Percentiles rank a stretch among this genome's conserved stretches.
phyloP scores from a whole-genome alignment of 2,113 vertebrate species.

The Myodes glareolus region DNA sequence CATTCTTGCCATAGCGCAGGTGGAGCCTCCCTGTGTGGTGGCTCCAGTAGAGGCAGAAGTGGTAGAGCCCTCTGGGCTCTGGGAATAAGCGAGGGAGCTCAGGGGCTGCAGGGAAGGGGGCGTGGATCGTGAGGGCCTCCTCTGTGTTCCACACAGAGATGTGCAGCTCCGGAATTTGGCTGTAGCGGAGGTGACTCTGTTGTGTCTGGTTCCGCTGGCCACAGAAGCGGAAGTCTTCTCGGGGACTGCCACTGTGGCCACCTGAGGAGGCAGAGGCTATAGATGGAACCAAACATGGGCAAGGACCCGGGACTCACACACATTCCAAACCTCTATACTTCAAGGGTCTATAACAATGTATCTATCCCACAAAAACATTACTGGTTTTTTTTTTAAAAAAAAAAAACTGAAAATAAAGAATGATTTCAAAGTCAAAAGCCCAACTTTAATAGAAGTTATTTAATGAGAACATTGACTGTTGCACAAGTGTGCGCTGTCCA shows the following conservation, averaged over 20 bases:
- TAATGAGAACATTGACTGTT: not conserved
- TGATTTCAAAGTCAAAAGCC: conserved; percentile 1
- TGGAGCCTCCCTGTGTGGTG: conserved; percentile 34
- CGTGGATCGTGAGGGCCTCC: conserved; percentile 46
- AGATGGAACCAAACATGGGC: not conserved
- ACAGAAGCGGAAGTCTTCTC: conserved; percentile 85
- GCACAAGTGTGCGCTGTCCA: not conserved
- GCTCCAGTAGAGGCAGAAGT: conserved; percentile 87
- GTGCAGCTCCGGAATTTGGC: fast-evolving
- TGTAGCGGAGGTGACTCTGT: conserved; percentile 68
- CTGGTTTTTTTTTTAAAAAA: not conserved
- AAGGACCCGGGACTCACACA: not conserved
- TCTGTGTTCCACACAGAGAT: conserved; percentile 81
- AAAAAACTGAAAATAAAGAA: not conserved
- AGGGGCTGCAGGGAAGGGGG: conserved; percentile 61
- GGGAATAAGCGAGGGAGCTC: conserved; percentile 47
- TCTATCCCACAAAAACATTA: not conserved
- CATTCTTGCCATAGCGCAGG: conserved; percentile 77
- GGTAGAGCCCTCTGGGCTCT: conserved; percentile 78
- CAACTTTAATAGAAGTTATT: not conserved
- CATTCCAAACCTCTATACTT: not conserved
- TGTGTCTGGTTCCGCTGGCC: conserved; percentile 85
- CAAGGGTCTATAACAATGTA: not conserved
- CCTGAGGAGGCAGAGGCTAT: conserved; percentile 65
- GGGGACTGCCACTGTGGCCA: fast-evolving